Conservation (phyloP, 2,797 vertebrate genomes). For the Benthosema pterotum region DNA sequence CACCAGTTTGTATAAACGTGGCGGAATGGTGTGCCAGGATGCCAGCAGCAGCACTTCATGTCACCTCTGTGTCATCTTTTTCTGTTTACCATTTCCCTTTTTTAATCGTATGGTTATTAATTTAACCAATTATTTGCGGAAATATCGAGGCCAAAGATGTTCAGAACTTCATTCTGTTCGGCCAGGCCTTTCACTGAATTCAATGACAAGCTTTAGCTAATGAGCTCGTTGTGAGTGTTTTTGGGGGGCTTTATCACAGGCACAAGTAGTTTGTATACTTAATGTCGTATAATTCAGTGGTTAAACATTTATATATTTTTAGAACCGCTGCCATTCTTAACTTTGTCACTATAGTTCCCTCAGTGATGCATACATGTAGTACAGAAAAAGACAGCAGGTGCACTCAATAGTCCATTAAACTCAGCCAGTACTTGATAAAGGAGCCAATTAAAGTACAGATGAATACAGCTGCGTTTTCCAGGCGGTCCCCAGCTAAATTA, state of each 20-base stretch:
- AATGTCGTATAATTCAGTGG: no score
- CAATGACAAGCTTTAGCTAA: not conserved
- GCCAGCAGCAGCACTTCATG: constrained; percentile 30
- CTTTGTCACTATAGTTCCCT: no score
- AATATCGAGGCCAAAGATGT: fast-evolving
- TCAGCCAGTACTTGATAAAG: not conserved
- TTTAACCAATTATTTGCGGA: not conserved
- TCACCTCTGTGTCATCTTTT: constrained; percentile 1
- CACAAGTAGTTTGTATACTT: no score
- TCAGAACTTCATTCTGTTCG: not conserved
- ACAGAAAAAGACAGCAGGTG: no score
- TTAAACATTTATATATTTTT: no score
- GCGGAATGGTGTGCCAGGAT: constrained; percentile 54
- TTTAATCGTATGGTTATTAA: not conserved
- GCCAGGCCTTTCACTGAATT: not conserved
- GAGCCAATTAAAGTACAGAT: not conserved
- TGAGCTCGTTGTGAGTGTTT: constrained; percentile 3
- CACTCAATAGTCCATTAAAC: no score
- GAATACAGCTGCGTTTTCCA: no score
- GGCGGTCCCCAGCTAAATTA: no score
- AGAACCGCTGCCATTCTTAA: no score
- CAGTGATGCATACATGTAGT: no score
- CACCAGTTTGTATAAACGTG: constrained; percentile 61
- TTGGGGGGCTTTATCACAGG: not conserved
- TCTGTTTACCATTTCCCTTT: not conserved